Evolutionary conservation across 2,888 invertebrate species (phyloP), one percentile per base, ranked within the genome.

Genomic region (Frankliniella intonsa): DNA sequence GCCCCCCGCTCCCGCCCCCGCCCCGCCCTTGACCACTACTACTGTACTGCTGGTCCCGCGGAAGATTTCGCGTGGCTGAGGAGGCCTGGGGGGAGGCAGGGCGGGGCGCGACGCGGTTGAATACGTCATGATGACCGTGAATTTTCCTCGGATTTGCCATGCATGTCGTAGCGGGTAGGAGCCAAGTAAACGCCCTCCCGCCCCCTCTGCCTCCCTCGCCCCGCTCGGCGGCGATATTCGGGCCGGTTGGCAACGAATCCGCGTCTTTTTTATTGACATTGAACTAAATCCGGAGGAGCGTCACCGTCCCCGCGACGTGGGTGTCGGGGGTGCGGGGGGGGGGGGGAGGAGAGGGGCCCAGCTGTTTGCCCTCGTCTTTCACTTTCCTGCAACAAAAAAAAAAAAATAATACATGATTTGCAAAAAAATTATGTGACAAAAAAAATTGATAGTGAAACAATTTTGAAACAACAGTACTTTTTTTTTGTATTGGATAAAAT

Each of bases 171-270:
- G 62, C 62, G 19, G 14, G n/a, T n/a, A 62, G 62, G 17, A 62
- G n/a, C 62, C 12, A 22, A 25, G 22, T 25, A 76, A 76, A 17
- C 12, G 69, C 69, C 22, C 69, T n/a, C 10, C 69, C 25, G 22
- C 25, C 10, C 69, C 69, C 69, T 10, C 25, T 19, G 3, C 62
- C 62, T 0, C 62, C 17, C 0, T 14, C 11, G 1, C 62, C 10
- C 69, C 69, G 69, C 69, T 5, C 69, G 25, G 22, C 69, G 25
- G 62, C 62, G 62, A 76, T 76, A 76, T 76, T 76, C 69, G 69
- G 69, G 10, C 69, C 25, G 22, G 69, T 25, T 76, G 69, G 69
- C 69, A 76, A 12, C 22, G 69, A 76, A 25, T 76, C 69, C 12
- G 22, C 12, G 22, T 25, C 12, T 12, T 25, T 76, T 76, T 76